phyloP scores from a whole-genome alignment of 1,140 invertebrate genomes.

The Ganaspis sp. region DNA sequence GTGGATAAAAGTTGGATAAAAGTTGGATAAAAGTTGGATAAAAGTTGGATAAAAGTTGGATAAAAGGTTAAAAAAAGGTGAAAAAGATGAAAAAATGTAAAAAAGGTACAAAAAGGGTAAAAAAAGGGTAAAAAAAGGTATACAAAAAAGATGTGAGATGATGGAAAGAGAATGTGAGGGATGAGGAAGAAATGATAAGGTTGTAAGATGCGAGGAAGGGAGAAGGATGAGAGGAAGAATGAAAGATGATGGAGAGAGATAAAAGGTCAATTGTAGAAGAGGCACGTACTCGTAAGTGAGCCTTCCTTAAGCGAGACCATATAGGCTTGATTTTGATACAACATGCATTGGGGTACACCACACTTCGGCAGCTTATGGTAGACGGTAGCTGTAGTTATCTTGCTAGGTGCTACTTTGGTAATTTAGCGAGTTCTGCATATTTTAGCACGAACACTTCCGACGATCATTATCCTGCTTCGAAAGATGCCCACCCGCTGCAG shows the following conservation, averaged over 20 bases:
- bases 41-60: too few species aligned
- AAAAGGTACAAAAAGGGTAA: too few species aligned
- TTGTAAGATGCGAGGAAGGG: too few species aligned
- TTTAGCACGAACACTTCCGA: conserved; percentile 76
- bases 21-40: too few species aligned
- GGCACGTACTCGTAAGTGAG: conserved; percentile 2
- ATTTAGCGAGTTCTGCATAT: conserved; percentile 75
- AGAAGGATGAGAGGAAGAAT: not conserved
- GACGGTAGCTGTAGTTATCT: conserved; percentile 56
- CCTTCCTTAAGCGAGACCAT: conserved; percentile 39
- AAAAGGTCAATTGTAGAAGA: not conserved
- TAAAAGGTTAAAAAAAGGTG: too few species aligned
- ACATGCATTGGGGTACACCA: not conserved
- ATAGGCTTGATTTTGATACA: not conserved
- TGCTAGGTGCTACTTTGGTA: conserved; percentile 65
- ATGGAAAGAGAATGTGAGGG: too few species aligned
- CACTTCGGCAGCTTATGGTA: conserved; percentile 45
- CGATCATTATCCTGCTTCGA: conserved; percentile 72
- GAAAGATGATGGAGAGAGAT: not conserved
- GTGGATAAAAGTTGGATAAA: too few species aligned
- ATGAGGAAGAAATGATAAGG: too few species aligned
- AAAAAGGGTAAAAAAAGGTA: too few species aligned
- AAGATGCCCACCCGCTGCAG: conserved; percentile 53
- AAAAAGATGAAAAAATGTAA: too few species aligned
- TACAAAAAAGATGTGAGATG: too few species aligned